Evolutionary conservation across 1,140 invertebrate species (phyloP), one percentile per base, ranked within the genome.

Genomic region (Triops cancriformis): DNA sequence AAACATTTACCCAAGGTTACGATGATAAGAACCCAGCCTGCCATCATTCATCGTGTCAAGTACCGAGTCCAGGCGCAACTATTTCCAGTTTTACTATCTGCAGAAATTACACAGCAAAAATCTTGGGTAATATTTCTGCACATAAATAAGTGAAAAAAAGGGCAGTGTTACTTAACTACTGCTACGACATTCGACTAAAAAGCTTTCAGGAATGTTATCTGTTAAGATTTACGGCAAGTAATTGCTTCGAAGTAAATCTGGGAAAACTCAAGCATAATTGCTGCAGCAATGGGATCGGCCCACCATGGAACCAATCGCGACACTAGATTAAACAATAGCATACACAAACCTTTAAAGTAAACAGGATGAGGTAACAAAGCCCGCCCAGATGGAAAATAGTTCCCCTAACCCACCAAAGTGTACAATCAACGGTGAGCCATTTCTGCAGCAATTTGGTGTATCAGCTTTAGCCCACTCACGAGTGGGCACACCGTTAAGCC

Each of bases 341-440:
- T 64, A 45, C 18, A 64, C 9, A n/a, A 5, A 5, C 51, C 23
- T 64, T 23, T 14, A 18, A 18, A 23, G 11, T 18, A 18, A 64
- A 64, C 14, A 64, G 51, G 51, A 64, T 64, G 23, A n/a, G 51
- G 51, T 64, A 64, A 23, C 51, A 64, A 64, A 64, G 51, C 23
- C 51, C 14, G 23, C 51, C 14, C 18, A 64, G 51, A 64, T 64
- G 51, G 51, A 64, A 64, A 64, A 64, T 64, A 64, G 23, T 23
- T 23, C 51, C 51, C 23, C 31, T 37, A 37, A 7, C 51, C n/a
- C n/a, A 18, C 51, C 3, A 64, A n/a, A 18, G 14, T 64, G 51
- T 64, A 64, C 51, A 64, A 64, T 64, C 51, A 64, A 64, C 51
- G 51, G 51, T 64, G 51, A 64, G 51, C 51, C 51, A 64, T 64